phyloP scores from a whole-genome alignment of 2,888 invertebrate genomes.

The Theretra japonica region DNA sequence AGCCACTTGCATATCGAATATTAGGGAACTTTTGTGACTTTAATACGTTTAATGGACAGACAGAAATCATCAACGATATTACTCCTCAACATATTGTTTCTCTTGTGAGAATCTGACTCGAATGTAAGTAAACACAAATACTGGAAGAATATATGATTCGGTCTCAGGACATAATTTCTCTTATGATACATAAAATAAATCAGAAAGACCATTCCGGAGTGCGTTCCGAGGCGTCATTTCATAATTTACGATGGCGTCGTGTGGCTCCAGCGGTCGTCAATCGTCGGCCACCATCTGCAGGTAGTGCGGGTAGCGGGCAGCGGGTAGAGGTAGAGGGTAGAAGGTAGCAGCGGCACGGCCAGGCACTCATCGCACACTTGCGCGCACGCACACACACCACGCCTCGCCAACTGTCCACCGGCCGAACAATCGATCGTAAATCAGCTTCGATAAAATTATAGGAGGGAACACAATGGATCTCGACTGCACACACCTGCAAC shows the following conservation, averaged over 20 bases:
- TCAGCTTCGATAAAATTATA: constrained; percentile 85
- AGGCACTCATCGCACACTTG: constrained; percentile 66
- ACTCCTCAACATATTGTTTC: no score
- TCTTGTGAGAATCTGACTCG: no score
- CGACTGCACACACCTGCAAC: constrained; percentile 68
- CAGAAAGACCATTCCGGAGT: constrained; percentile 31
- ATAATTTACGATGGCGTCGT: constrained; percentile 80
- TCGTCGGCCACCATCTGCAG: constrained; percentile 78
- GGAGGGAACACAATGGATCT: constrained; percentile 83
- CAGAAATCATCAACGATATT: no score
- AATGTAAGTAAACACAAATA: no score
- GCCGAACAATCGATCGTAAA: constrained; percentile 85
- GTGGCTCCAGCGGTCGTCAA: constrained; percentile 54
- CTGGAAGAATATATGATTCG: background rate
- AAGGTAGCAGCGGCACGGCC: constrained; percentile 34
- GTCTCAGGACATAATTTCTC: background rate
- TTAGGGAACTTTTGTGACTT: no score
- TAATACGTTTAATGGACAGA: no score
- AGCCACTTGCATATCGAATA: no score
- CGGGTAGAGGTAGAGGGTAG: constrained; percentile 29
- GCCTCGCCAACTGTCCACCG: constrained; percentile 76
- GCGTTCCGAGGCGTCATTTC: constrained; percentile 67
- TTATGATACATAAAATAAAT: constrained; percentile 23
- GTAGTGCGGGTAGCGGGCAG: constrained; percentile 56
- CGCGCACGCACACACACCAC: constrained; percentile 72